Evolutionary conservation across 2,888 invertebrate genomes (phyloP), one percentile per base, ranked within the genome.

Genomic region (Anorthoa munda): DNA sequence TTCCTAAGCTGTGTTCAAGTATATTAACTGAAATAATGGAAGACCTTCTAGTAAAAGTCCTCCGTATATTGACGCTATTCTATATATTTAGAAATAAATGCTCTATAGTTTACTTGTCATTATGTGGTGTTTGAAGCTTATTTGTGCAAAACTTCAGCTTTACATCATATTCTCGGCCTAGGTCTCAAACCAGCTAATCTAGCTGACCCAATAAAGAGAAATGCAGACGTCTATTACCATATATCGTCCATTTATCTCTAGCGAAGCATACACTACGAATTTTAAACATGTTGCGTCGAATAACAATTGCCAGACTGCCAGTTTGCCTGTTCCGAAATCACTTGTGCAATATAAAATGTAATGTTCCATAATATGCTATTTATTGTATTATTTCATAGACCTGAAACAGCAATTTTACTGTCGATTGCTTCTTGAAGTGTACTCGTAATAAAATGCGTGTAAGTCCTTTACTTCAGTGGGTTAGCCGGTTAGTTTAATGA

Each of bases 321-420:
- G 21, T 60, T 15, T 75, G 72, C 68, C 77, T 55, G 71, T 71
- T 77, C 71, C 64, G 70, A 85, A 84, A 46, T 71, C 72, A 73
- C 60, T 86, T 85, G 73, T 77, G 85, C 63, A 85, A 85, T 77
- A 60, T 71, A 66, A 67, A 76, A 66, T 70, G 81, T 75, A 76
- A 77, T 61, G 67, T 82, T 70, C 72, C 60, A 81, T 81, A 84
- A 81, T 84, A 48, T 51, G 66, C 66, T 79, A 75, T 82, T 77
- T 70, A 63, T 69, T 74, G 72, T 76, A 76, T 79, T 79, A 82
- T 82, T 84, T 81, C 81, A 84, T 75, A 75, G 81, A 77, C 69
- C 67, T 77, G 71, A 73, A 71, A 66, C 18, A 26, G 76, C 56
- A 74, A 64, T 72, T 78, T 58, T 66, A 61, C 31, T 70, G 72